Evolutionary conservation across 2,888 invertebrate genomes (phyloP).

Genomic region (Drosophila pseudotalamancana): DNA sequence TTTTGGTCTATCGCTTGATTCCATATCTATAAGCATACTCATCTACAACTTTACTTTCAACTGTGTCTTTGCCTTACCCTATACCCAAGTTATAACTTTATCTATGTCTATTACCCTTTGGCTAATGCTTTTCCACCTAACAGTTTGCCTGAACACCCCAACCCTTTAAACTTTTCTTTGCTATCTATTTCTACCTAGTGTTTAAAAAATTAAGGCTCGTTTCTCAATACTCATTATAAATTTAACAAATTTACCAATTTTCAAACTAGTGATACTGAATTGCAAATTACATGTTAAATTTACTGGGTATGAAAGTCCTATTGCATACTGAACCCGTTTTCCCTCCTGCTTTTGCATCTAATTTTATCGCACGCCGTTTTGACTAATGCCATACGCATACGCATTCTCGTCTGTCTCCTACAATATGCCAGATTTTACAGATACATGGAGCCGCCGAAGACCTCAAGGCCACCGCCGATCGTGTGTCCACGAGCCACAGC

Average conservation of each 20-base stretch:
- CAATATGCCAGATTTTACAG: slow-evolving; percentile 84
- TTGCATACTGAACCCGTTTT: background rate
- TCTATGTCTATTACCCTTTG: background rate
- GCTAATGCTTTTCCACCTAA: slow-evolving; percentile 12
- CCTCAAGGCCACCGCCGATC: slow-evolving; percentile 80
- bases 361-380: slow-evolving; percentile 60
- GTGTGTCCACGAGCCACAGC: slow-evolving; percentile 80
- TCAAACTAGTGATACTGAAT: background rate
- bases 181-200: background rate
- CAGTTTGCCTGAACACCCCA: slow-evolving; percentile 33
- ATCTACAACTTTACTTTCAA: slow-evolving; percentile 20
- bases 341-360: slow-evolving; percentile 5
- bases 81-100: background rate
- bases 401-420: slow-evolving; percentile 61
- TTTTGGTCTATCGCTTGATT: slow-evolving; percentile 55
- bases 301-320: background rate
- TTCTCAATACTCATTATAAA: slow-evolving; percentile 3
- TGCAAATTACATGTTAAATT: background rate
- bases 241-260: background rate
- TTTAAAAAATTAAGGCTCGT: background rate
- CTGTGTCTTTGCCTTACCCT: slow-evolving; percentile 29
- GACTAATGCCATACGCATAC: slow-evolving; percentile 64
- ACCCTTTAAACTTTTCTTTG: background rate
- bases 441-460: slow-evolving; percentile 83
- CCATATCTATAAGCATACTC: slow-evolving; percentile 7